A percentile compares a stretch with the other conserved stretches of the same genome.
Conservation (phyloP, 1,140 invertebrate genomes). For the Acromyrmex charruanus region DNA sequence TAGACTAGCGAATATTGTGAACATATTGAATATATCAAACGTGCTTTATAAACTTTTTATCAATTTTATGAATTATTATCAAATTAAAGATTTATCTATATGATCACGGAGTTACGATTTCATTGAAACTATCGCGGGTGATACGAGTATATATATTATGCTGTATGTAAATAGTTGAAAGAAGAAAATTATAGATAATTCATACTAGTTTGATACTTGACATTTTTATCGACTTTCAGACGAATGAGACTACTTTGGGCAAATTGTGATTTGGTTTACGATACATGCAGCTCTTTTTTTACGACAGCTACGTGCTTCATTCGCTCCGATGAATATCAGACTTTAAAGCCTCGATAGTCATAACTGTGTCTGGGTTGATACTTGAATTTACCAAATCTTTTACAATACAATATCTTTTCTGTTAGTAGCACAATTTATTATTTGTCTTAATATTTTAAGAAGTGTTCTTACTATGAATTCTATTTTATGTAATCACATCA, state of each 20-base stretch:
- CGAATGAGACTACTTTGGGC: conserved; percentile 45
- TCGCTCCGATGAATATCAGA: conserved; percentile 50
- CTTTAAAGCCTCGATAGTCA: conserved; percentile 45
- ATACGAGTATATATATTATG: not conserved
- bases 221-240: conserved; percentile 50
- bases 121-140: not conserved
- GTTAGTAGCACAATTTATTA: conserved; percentile 20
- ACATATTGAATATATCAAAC: not conserved
- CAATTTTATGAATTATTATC: not conserved
- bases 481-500: conserved; percentile 1
- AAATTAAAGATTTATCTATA: not conserved
- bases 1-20: not conserved
- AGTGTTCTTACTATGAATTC: not conserved
- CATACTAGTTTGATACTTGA: conserved; percentile 18
- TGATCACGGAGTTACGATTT: conserved; percentile 1
- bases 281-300: conserved; percentile 51
- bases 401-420: not conserved
- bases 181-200: not conserved
- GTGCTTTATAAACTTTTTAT: not conserved
- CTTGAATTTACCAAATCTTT: conserved; percentile 15
- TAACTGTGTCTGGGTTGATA: conserved; percentile 30
- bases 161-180: not conserved
- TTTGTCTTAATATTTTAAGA: not conserved
- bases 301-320: conserved; percentile 55
- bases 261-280: conserved; percentile 64